A percentile compares a stretch with the other conserved stretches of the same genome.
Conservation (phyloP, 2,113 vertebrate species). For the Tychaedon coryphoeus region DNA sequence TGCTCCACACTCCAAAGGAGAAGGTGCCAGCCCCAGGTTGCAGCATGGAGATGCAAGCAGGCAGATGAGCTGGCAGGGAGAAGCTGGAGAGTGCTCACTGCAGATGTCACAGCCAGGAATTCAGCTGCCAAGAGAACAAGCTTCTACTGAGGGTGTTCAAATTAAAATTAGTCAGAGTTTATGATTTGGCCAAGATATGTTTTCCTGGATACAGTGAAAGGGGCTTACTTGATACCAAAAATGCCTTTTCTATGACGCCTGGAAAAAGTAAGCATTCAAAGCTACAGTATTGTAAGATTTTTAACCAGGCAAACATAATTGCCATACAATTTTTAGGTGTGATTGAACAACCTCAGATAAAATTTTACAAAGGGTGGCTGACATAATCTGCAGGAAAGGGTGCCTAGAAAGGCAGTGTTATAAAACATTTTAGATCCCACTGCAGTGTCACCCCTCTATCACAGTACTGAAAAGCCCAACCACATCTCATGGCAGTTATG, state of each 20-base stretch:
- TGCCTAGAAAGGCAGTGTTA: not conserved
- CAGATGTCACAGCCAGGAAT: not conserved
- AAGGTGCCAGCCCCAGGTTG: not conserved
- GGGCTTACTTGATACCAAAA: not conserved
- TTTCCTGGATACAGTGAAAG: not conserved
- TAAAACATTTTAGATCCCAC: not conserved
- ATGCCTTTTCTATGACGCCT: not conserved
- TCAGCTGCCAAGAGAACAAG: not conserved
- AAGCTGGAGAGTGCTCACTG: not conserved
- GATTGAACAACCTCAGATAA: not conserved
- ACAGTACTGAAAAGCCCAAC: not conserved
- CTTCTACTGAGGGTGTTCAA: not conserved
- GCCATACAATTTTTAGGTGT: not conserved
- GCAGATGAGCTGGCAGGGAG: not conserved
- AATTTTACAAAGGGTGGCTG: not conserved
- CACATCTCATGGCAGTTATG: not conserved
- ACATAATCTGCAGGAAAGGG: not conserved
- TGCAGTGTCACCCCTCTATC: not conserved
- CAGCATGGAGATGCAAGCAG: not conserved
- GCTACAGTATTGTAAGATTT: not conserved
- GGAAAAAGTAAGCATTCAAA: not conserved
- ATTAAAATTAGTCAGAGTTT: constrained; percentile 1
- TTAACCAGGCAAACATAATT: not conserved
- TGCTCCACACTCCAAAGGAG: accelerated
- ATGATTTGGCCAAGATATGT: not conserved